Base-by-base conservation (phyloP, 1,140 invertebrate species). In the Conus ventricosus region DNA sequence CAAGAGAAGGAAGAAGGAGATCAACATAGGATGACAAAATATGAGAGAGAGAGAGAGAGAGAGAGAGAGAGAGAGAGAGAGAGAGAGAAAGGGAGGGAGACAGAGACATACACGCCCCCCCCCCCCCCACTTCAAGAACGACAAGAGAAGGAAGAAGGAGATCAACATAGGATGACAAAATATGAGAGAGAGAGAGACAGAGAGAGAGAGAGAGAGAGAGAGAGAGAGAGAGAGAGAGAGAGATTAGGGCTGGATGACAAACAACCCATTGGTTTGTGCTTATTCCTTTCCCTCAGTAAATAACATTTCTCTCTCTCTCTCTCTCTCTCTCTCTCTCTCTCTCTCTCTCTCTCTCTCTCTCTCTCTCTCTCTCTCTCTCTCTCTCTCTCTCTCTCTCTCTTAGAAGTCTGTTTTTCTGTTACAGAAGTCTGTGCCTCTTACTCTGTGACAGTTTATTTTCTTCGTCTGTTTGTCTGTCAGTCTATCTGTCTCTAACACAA, bases 51-150 rank as follows among this genome's bases (percentile, higher is more conserved):
- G 67, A 71, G 67, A 71, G 67, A 71, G 67, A 71, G 67, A 71
- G 67, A 71, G 67, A 71, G 67, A 71, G 67, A 71, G 67, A 71
- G 67, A 71, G 67, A 71, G 67, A 71, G 67, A 71, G 67, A 71
- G 67, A 71, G 17, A 71, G 67, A 71, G 7, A 71, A 5, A 11
- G 67, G 20, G 8, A 71, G 67, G 20, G 67, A 71, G 8, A 71
- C 8, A 71, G 67, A 71, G 67, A 71, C 8, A 71, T 20, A 57
- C 55, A 57, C 55, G 13, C 55, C 6, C 55, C 6, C 67, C 5
- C 67, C 8, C 67, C 8, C n/a, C n/a, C n/a, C n/a, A n/a, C n/a
- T n/a, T n/a, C n/a, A n/a, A 71, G 67, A 71, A 17, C 8, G 67
- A 71, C 8, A 71, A 17, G 20, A 23, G 5, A 17, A 71, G 67